Evolutionary conservation across 2,888 invertebrate genomes (phyloP).

Genomic region (Parnassius mnemosyne): DNA sequence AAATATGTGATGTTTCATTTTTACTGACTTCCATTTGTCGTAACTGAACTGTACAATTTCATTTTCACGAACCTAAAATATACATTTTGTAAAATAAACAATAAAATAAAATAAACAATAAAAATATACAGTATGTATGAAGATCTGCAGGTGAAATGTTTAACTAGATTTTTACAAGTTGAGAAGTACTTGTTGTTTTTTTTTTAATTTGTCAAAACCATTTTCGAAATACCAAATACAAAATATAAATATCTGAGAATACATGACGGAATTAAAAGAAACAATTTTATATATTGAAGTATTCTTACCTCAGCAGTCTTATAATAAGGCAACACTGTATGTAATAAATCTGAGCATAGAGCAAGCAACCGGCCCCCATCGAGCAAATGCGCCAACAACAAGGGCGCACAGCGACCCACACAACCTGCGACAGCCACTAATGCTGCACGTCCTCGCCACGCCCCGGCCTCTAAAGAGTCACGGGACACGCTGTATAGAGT

Average conservation of each 20-base stretch:
- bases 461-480: constrained; percentile 62
- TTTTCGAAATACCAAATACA: too few species aligned
- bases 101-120: neutral
- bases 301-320: constrained; percentile 87
- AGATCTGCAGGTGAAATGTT: too few species aligned
- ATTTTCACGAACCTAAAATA: constrained; percentile 85
- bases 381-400: constrained; percentile 86
- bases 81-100: constrained; percentile 2
- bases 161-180: too few species aligned
- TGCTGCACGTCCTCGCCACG: constrained; percentile 84
- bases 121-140: neutral
- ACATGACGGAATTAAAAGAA: neutral
- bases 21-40: constrained; percentile 90
- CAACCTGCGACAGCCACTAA: constrained; percentile 90
- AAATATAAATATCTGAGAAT: too few species aligned
- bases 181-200: too few species aligned
- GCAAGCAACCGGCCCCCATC: constrained; percentile 88
- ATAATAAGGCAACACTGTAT: constrained; percentile 88
- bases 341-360: constrained; percentile 89
- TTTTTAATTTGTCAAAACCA: too few species aligned
- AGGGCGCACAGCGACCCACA: constrained; percentile 83
- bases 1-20: constrained; percentile 93
- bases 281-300: neutral
- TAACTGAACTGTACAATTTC: constrained; percentile 92
- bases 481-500: constrained; percentile 82